Base-by-base conservation (phyloP, 2,113 vertebrate genomes). In the Aspiorhynchus laticeps region DNA sequence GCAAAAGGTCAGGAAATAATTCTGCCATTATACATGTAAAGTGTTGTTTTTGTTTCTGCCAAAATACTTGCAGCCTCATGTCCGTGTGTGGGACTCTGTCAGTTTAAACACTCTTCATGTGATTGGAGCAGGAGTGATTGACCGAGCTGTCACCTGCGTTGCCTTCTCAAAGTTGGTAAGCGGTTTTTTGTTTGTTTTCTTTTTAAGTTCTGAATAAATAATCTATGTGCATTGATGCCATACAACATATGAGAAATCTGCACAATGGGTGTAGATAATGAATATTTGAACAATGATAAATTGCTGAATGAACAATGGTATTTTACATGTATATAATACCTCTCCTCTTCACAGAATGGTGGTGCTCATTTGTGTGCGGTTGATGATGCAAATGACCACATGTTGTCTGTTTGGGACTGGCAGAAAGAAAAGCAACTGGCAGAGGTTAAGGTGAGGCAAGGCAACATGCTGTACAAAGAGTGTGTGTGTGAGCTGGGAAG, bases 361-460 rank as follows among this genome's bases (percentile, higher is more conserved):
- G 97, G 97, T 4, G 89, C 92, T 80, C 95, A 96, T 90, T 93
- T 98, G 21, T 98, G 97, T 28, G 97, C 94, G 0, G 96, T 97
- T 85, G 97, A 98, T 0, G 97, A 98, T 31, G 96, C 97, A 92
- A 98, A 97, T 1, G 97, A 98, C 76, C 97, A 97, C 71, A 93
- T 97, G 73, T 93, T 98, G 59, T 97, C 97, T 0, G 96, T 98
- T 85, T 98, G 97, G 97, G 95, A 97, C 93, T 98, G 97, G 97
- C 96, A 97, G 92, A 97, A 97, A 87, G 97, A 98, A 92, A 91
- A 94, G 88, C 97, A 96, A 31, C 85, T 98, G 75, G 95, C 96
- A 7, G 97, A 98, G 0, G 93, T 95, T 63, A 98, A 98, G 96
- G 97, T 98, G 87, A 69, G 88, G 11, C 36, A 14, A 69, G 88